Evolutionary conservation across 2,113 vertebrate species (phyloP).

Genomic region (Candoia aspera): DNA sequence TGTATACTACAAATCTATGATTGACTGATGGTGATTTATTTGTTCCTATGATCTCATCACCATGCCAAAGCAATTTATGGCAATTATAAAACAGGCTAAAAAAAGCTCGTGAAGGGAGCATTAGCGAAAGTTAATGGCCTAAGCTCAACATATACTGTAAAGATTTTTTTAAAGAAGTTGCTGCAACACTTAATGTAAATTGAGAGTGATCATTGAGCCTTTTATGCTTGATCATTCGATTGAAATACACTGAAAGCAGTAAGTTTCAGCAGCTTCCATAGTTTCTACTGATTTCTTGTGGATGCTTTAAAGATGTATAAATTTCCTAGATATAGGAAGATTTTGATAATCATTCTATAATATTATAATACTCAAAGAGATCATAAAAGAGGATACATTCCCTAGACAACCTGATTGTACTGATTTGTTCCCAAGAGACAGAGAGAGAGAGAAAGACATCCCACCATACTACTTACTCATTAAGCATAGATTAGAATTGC

Average conservation of each 20-base stretch:
- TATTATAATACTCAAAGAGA: not conserved
- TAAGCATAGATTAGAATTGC: not conserved
- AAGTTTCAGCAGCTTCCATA: not conserved
- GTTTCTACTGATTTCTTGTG: not conserved
- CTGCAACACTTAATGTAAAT: not conserved
- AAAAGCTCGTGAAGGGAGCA: not conserved
- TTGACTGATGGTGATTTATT: not conserved
- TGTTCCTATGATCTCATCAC: not conserved
- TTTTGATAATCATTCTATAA: not conserved
- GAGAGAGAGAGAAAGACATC: not conserved
- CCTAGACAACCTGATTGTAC: not conserved
- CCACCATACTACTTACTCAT: not conserved
- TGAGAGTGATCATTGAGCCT: not conserved
- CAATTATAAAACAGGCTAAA: not conserved
- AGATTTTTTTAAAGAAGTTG: not conserved
- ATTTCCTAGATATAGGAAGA: not conserved
- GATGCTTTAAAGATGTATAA: not conserved
- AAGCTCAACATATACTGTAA: not conserved
- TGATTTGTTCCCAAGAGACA: not conserved
- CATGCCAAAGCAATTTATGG: not conserved
- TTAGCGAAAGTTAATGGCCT: not conserved
- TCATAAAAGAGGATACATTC: not conserved
- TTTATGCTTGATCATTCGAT: not conserved
- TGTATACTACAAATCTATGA: not conserved
- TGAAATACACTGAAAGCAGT: not conserved